phyloP scores from a whole-genome alignment of 2,113 vertebrate species.

The Tamias sibiricus region DNA sequence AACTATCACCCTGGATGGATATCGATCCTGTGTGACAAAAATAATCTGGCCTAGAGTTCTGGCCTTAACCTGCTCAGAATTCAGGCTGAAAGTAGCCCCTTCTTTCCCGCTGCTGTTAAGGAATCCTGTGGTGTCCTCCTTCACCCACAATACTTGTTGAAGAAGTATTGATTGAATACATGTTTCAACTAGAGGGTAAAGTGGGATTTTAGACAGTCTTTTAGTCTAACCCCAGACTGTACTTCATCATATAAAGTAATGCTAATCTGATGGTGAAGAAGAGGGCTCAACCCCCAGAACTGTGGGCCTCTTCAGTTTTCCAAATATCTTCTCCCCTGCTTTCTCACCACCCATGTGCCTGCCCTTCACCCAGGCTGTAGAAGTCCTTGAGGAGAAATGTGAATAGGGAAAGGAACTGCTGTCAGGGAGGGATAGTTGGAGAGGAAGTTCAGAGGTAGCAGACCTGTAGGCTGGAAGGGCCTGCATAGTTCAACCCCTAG shows the following conservation, averaged over 20 bases:
- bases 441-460: not conserved
- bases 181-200: not conserved
- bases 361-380: not conserved
- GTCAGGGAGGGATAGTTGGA: not conserved
- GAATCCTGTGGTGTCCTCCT: not conserved
- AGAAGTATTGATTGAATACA: not conserved
- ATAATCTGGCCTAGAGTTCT: conserved; percentile 14
- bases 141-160: not conserved
- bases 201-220: not conserved
- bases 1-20: not conserved
- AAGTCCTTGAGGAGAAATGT: not conserved
- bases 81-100: not conserved
- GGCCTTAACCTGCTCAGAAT: not conserved
- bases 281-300: not conserved
- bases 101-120: not conserved
- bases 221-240: not conserved
- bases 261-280: not conserved
- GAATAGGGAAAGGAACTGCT: not conserved
- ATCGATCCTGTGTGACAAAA: not conserved
- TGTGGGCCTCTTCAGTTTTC: not conserved
- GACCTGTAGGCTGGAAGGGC: not conserved
- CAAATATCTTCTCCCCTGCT: not conserved
- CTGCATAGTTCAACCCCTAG: not conserved
- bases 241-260: not conserved
- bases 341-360: not conserved